Evolutionary conservation across 2,113 vertebrate species (phyloP).

Genomic region (Galemys pyrenaicus): DNA sequence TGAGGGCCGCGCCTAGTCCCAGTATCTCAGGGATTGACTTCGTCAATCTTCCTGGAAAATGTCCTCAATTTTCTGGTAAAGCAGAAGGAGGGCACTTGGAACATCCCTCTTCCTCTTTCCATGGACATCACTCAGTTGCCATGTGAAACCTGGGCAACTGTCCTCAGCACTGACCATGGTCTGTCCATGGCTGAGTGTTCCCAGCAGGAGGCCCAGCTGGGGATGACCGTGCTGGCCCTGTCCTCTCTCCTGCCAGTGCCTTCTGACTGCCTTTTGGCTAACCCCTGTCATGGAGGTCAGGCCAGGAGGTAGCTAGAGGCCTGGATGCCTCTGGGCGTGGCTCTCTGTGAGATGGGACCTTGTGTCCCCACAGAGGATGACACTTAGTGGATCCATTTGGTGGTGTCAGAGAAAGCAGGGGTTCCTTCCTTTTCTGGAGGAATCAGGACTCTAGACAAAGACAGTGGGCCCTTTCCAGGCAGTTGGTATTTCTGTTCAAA

Average conservation of each 20-base stretch:
- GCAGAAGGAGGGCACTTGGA: background rate
- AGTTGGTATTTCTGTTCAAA: background rate
- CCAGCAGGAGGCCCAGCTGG: background rate
- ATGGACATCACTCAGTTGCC: accelerated
- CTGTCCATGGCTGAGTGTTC: background rate
- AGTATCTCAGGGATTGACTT: background rate
- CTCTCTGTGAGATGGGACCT: background rate
- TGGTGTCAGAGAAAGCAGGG: background rate
- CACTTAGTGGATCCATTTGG: too few species aligned
- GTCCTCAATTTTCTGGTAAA: background rate
- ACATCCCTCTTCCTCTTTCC: background rate
- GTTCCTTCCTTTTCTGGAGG: background rate
- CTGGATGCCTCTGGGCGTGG: background rate
- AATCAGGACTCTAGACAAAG: background rate
- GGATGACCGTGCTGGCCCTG: background rate
- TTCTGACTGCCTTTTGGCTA: background rate
- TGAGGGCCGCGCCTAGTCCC: background rate
- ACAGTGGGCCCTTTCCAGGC: too few species aligned
- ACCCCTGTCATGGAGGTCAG: background rate
- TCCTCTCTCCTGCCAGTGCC: too few species aligned
- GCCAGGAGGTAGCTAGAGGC: background rate
- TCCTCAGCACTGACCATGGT: background rate
- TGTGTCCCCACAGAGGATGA: background rate
- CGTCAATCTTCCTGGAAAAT: background rate
- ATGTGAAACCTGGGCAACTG: background rate